These are phyloP conservation scores for Doris montereyensis DNA, from an alignment of 2,888 invertebrate genomes.

Conservation along the genomic window DNA sequence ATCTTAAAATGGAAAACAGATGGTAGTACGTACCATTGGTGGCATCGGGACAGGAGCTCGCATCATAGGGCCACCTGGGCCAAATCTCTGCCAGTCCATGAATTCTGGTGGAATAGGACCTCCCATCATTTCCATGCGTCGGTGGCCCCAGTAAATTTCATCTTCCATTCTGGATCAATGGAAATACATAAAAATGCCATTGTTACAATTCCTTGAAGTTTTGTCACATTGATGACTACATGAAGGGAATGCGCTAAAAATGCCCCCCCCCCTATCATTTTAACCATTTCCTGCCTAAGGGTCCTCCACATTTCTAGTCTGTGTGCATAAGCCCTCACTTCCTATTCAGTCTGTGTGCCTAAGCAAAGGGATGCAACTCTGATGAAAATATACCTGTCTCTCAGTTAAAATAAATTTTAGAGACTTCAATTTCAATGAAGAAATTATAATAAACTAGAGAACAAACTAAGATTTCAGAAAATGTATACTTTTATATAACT, in stretches of 20 bases:
- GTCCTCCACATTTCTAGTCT: too few relatives aligned
- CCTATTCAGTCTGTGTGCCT: too few relatives aligned
- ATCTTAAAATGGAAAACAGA: not conserved
- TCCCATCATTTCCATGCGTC: constrained; percentile 74
- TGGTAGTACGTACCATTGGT: constrained; percentile 41
- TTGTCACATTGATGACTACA: not conserved
- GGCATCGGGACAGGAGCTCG: constrained; percentile 49
- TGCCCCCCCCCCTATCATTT: too few relatives aligned
- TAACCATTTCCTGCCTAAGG: too few relatives aligned
- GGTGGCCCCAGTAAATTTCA: constrained; percentile 92
- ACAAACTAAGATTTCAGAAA: too few relatives aligned
- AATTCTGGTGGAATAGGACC: constrained; percentile 48
- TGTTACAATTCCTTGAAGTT: not conserved
- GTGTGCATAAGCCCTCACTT: too few relatives aligned
- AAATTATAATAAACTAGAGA: too few relatives aligned
- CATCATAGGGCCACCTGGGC: constrained; percentile 58
- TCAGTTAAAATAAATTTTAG: too few relatives aligned
- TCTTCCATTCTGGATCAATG: constrained; percentile 81
- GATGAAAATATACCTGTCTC: too few relatives aligned
- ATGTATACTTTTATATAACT: too few relatives aligned
- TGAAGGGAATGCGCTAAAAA: not conserved
- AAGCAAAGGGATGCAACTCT: too few relatives aligned
- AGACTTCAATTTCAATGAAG: too few relatives aligned
- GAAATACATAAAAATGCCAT: not conserved
- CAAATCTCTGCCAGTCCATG: constrained; percentile 57